phyloP scores from a whole-genome alignment of 2,113 vertebrate species.

The Cavia aperea region DNA sequence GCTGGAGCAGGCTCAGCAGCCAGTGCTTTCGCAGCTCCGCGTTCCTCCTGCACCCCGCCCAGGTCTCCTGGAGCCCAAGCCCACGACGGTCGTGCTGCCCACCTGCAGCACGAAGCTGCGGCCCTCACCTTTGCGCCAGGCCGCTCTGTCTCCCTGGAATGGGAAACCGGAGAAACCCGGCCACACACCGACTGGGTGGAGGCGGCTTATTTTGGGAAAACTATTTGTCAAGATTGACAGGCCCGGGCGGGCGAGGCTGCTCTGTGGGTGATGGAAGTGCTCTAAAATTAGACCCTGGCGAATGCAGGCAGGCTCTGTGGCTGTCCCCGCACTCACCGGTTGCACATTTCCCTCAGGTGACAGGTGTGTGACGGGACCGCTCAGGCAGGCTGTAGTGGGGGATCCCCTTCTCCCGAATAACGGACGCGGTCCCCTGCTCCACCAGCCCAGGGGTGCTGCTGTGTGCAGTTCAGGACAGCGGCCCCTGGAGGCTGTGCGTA shows the following conservation, averaged over 20 bases:
- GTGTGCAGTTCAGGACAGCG: neutral
- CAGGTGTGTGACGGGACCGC: neutral
- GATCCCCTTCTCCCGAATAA: too few species aligned
- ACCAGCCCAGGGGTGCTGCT: too few species aligned
- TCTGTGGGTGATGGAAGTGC: slow-evolving; percentile 32
- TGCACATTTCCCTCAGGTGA: neutral
- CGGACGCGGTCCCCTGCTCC: too few species aligned
- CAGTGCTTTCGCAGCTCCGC: too few species aligned
- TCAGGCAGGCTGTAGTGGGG: neutral
- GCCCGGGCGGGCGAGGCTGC: neutral
- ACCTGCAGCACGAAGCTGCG: neutral
- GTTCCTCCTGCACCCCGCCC: neutral
- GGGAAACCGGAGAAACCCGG: neutral
- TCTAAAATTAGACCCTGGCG: slow-evolving; percentile 30
- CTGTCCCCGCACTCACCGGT: neutral
- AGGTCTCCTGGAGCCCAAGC: neutral
- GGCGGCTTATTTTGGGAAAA: slow-evolving; percentile 58
- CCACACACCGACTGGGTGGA: slow-evolving; percentile 11
- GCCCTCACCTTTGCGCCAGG: neutral
- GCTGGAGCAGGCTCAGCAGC: too few species aligned
- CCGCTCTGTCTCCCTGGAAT: neutral
- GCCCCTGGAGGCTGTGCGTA: neutral
- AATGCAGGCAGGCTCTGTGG: neutral
- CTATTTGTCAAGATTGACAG: slow-evolving; percentile 43
- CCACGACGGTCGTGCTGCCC: neutral